Conservation (phyloP, 2,888 invertebrate genomes). For the Orchesellides sinensis region DNA sequence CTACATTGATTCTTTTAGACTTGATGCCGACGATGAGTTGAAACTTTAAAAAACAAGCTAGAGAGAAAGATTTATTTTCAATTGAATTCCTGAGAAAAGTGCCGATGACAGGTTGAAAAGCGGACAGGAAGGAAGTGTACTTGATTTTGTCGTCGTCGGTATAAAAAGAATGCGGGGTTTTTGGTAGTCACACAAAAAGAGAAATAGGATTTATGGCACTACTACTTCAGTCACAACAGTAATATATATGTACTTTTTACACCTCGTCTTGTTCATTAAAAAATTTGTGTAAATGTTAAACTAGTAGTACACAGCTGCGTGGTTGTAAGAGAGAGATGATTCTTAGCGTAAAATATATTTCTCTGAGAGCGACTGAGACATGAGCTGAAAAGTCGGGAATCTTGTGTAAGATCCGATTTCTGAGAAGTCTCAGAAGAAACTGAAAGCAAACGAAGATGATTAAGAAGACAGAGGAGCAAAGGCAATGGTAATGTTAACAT, state of each 20-base stretch:
- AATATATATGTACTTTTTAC: too few relatives aligned
- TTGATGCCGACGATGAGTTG: background rate
- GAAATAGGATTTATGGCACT: background rate
- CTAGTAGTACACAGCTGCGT: too few relatives aligned
- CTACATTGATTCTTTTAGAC: background rate
- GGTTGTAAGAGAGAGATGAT: too few relatives aligned
- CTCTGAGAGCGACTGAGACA: too few relatives aligned
- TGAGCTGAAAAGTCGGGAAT: background rate
- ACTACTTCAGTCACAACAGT: too few relatives aligned
- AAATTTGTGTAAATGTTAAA: too few relatives aligned
- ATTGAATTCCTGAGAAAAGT: slow-evolving; percentile 57
- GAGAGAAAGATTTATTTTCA: slow-evolving; percentile 40
- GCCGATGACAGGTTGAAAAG: slow-evolving; percentile 53
- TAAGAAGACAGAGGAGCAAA: slow-evolving; percentile 9
- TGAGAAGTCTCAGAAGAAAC: slow-evolving; percentile 45
- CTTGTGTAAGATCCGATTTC: slow-evolving; percentile 47
- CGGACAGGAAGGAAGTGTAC: slow-evolving; percentile 5
- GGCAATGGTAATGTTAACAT: too few relatives aligned
- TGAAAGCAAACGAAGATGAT: slow-evolving; percentile 39
- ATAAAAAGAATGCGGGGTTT: background rate
- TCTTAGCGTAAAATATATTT: too few relatives aligned
- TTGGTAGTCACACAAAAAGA: too few relatives aligned
- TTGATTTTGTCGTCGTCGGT: background rate
- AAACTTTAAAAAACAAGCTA: background rate
- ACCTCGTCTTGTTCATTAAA: too few relatives aligned